Evolutionary conservation across 2,888 invertebrate genomes (phyloP), one percentile per base, ranked within the genome.

Genomic region (Philereme transversata): DNA sequence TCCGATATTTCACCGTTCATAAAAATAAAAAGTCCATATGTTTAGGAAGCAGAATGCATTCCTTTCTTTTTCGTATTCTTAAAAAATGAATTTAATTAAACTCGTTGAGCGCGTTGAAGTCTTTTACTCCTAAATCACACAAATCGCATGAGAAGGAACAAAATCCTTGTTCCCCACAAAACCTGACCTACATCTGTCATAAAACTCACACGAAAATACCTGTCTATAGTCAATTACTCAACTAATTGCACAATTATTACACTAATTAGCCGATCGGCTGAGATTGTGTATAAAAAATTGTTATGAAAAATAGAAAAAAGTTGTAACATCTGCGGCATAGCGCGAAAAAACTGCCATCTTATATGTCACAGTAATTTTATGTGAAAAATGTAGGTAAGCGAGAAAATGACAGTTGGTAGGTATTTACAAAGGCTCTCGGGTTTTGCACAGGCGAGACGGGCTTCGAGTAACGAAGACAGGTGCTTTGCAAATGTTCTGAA

Each of bases 321-420:
- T 62, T 4, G 50, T 45, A 70, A 70, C 87, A 88, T 83, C 83
- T 87, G 86, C 38, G 5, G 10, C n/a, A 68, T 53, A 34, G 44
- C 41, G 56, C 65, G 67, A 67, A 66, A 61, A 67, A 74, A 58
- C 69, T 5, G 45, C 41, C 59, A 53, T 57, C 57, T 63, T 65
- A 50, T 33, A 33, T 44, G 72, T 69, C 62, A 55, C 54, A 35
- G 71, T 69, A 76, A 78, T 77, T 61, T 75, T 73, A 22, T 65
- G 62, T 64, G 64, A 70, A 71, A 74, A 79, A 71, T 68, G 76
- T 76, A 72, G 78, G 79, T 82, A 82, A 74, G 80, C 79, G 79
- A 78, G 76, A 80, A 82, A 81, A 73, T 87, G 83, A 84, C 89
- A 90, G 89, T 88, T 90, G 89, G 66, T 71, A 68, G 72, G 76